phyloP scores from a whole-genome alignment of 1,140 invertebrate species.

The Drosophila tropicalis region DNA sequence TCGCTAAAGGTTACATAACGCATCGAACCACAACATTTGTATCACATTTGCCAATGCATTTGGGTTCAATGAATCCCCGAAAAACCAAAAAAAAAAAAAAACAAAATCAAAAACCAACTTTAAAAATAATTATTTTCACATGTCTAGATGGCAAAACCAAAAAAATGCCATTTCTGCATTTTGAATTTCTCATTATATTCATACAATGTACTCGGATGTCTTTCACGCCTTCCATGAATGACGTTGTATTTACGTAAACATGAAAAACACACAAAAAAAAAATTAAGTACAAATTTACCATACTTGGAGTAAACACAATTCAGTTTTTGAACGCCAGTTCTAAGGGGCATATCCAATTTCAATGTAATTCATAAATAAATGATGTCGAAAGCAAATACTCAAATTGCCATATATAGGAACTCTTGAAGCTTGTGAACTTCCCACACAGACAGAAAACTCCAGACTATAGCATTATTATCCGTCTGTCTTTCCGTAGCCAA shows the following conservation, averaged over 20 bases:
- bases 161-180: not conserved
- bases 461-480: not conserved
- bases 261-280: not conserved
- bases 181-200: slow-evolving; percentile 3
- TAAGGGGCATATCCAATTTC: not conserved
- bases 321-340: not conserved
- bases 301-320: slow-evolving; percentile 2
- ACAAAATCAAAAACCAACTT: too few species aligned
- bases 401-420: not conserved
- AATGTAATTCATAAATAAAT: slow-evolving; percentile 7
- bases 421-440: not conserved
- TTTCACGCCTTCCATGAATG: slow-evolving; percentile 70
- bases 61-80: slow-evolving; percentile 67
- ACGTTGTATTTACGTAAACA: slow-evolving; percentile 41
- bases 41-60: slow-evolving; percentile 13
- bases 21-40: slow-evolving; percentile 35
- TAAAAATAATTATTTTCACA: slow-evolving; percentile 51
- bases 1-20: slow-evolving; percentile 59
- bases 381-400: not conserved
- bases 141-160: slow-evolving; percentile 27
- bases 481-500: not conserved
- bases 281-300: not conserved
- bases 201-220: slow-evolving; percentile 8
- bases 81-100: slow-evolving; percentile 6
- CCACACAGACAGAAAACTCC: not conserved